phyloP scores from a whole-genome alignment of 2,113 vertebrate genomes.

The Oreotrochilus melanogaster region DNA sequence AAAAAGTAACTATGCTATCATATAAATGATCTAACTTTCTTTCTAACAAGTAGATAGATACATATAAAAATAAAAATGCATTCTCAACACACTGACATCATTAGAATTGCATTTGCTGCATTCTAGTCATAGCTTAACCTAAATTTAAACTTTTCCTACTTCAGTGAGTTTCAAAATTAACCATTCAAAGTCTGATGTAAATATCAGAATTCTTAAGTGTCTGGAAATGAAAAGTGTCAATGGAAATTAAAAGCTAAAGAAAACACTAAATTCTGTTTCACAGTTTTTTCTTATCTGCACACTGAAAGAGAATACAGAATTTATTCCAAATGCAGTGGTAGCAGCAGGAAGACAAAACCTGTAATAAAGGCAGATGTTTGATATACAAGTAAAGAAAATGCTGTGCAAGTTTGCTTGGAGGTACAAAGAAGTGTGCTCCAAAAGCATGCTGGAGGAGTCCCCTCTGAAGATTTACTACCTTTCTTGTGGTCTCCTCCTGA shows the following conservation, averaged over 20 bases:
- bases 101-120: neutral
- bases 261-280: slow-evolving; percentile 42
- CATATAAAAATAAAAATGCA: neutral
- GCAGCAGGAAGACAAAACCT: neutral
- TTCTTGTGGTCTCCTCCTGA: neutral
- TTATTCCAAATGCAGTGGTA: slow-evolving; percentile 3
- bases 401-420: neutral
- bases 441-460: neutral
- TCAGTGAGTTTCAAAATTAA: neutral
- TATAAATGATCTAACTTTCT: neutral
- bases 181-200: neutral
- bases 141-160: neutral
- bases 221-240: neutral
- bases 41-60: neutral
- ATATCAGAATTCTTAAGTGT: neutral
- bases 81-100: neutral
- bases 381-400: slow-evolving; percentile 12
- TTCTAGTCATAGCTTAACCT: neutral
- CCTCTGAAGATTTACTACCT: slow-evolving; percentile 10
- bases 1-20: neutral
- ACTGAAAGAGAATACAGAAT: slow-evolving; percentile 16
- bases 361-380: slow-evolving; percentile 23
- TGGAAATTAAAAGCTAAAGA: slow-evolving; percentile 10
- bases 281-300: neutral
- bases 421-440: neutral